Evolutionary conservation across 2,797 vertebrate genomes (phyloP).

Genomic region (Falco novaeseelandiae): DNA sequence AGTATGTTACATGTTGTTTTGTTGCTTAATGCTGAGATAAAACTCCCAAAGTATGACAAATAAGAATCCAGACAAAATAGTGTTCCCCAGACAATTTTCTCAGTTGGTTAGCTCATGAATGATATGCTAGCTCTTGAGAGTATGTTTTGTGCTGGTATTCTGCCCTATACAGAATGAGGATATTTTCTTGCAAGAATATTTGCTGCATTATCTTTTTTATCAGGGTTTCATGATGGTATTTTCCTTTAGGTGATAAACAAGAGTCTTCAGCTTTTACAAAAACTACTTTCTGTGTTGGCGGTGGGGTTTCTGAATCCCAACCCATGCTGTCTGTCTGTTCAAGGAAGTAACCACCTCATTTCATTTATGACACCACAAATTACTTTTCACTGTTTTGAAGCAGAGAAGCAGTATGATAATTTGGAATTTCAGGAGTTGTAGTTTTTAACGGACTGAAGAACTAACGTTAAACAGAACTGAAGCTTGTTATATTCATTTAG

Average conservation of each 20-base stretch:
- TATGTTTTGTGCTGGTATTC: not conserved
- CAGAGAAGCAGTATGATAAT: not conserved
- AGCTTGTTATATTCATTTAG: not conserved
- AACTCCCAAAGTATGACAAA: not conserved
- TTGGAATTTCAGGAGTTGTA: not conserved
- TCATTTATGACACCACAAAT: not conserved
- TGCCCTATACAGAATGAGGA: not conserved
- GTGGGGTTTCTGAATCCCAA: not conserved
- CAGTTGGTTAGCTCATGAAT: not conserved
- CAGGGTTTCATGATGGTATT: not conserved
- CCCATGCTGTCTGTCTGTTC: not conserved
- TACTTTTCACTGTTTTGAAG: not conserved
- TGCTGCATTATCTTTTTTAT: not conserved
- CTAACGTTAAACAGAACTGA: not conserved
- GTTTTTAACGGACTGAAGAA: not conserved
- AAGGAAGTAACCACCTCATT: not conserved
- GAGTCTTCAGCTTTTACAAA: not conserved
- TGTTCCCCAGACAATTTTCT: not conserved
- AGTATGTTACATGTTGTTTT: not conserved
- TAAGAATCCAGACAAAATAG: not conserved
- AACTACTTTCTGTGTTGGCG: not conserved
- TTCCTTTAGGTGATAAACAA: not conserved
- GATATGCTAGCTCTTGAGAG: not conserved
- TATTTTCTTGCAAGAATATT: not conserved
- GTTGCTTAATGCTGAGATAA: not conserved